phyloP scores from a whole-genome alignment of 2,888 invertebrate species.

The Synanthedon formicaeformis region DNA sequence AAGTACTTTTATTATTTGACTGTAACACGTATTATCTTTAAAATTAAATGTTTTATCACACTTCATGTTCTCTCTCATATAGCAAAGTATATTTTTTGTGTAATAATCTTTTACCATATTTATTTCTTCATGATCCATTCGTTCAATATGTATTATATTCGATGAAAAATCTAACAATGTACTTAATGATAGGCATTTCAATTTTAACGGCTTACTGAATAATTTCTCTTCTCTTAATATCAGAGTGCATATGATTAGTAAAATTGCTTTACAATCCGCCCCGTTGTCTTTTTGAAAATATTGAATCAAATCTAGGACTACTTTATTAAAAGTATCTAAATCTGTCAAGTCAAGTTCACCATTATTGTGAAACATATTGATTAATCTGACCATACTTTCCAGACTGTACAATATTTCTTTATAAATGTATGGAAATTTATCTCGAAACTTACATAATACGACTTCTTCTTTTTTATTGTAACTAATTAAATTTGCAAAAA shows the following conservation, averaged over 20 bases:
- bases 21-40: constrained; percentile 35
- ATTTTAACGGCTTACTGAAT: constrained; percentile 34
- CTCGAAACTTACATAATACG: constrained; percentile 27
- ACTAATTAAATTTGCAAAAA: constrained; percentile 37
- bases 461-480: constrained; percentile 28
- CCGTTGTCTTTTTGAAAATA: constrained; percentile 13
- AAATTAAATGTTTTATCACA: not conserved
- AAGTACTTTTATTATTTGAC: constrained; percentile 29
- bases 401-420: constrained; percentile 26
- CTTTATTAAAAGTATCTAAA: constrained; percentile 30
- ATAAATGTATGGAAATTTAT: constrained; percentile 28
- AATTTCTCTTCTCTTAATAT: constrained; percentile 25
- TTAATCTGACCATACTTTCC: constrained; percentile 33
- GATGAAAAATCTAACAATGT: constrained; percentile 26
- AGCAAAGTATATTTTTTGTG: constrained; percentile 24
- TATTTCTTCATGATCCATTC: constrained; percentile 34
- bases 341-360: constrained; percentile 29
- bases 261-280: constrained; percentile 16
- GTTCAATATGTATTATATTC: constrained; percentile 28
- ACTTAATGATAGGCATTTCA: constrained; percentile 35
- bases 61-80: constrained; percentile 16
- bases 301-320: constrained; percentile 26
- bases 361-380: constrained; percentile 39
- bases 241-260: constrained; percentile 31
- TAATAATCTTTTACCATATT: constrained; percentile 30